A percentile compares a stretch with the other conserved stretches of the same genome.
These are phyloP conservation scores for Agriopis marginaria DNA, from an alignment of 2,888 invertebrate genomes.

Conservation along the genomic window DNA sequence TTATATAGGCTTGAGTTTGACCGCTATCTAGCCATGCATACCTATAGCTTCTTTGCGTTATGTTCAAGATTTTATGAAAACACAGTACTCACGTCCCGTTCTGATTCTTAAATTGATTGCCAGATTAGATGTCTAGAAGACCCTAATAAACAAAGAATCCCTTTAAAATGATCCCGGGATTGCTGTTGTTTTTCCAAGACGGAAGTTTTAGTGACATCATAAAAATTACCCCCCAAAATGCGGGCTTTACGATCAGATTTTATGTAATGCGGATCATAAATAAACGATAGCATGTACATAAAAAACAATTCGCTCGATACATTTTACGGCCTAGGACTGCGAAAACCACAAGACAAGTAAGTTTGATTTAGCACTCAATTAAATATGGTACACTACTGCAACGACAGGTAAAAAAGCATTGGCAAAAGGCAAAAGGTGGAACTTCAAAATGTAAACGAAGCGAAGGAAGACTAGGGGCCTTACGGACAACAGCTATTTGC, in stretches of 20 bases:
- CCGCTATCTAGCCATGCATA: no score
- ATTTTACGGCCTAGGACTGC: slow-evolving; percentile 5
- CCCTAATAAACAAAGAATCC: slow-evolving; percentile 19
- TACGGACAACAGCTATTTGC: no score
- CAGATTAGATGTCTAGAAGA: slow-evolving; percentile 19
- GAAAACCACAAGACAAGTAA: neutral
- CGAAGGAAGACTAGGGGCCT: no score
- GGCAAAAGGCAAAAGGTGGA: no score
- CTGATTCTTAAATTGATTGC: slow-evolving; percentile 11
- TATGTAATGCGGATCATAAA: slow-evolving; percentile 29
- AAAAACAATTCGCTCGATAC: slow-evolving; percentile 24
- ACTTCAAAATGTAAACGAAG: no score
- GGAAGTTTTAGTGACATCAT: slow-evolving; percentile 28
- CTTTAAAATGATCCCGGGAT: slow-evolving; percentile 20
- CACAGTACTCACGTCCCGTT: neutral
- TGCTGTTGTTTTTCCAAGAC: slow-evolving; percentile 14
- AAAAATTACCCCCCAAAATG: slow-evolving; percentile 22
- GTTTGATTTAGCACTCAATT: slow-evolving; percentile 2
- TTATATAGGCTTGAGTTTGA: no score
- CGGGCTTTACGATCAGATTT: slow-evolving; percentile 27
- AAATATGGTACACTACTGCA: neutral
- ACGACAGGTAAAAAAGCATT: no score
- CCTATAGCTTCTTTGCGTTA: no score
- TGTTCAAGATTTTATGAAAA: neutral
- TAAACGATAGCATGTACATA: slow-evolving; percentile 20